Conservation (phyloP, 2,888 invertebrate genomes). For the Sepioteuthis lessoniana region DNA sequence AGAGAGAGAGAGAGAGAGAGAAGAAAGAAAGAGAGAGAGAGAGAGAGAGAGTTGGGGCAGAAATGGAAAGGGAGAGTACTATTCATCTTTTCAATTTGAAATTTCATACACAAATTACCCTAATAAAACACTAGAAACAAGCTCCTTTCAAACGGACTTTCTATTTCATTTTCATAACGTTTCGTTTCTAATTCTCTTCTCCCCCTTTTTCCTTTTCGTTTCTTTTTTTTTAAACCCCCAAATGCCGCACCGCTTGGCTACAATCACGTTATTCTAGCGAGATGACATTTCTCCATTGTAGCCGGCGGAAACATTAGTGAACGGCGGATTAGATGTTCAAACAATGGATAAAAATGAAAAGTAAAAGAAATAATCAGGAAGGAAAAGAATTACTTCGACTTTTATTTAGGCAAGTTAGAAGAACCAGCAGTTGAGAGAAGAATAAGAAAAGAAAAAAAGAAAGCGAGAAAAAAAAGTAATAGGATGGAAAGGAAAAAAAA, state of each 20-base stretch:
- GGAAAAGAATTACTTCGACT: not conserved
- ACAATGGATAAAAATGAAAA: not conserved
- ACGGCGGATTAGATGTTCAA: not conserved
- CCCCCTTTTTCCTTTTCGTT: not conserved
- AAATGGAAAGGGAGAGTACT: not conserved
- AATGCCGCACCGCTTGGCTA: not conserved
- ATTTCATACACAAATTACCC: constrained; percentile 21
- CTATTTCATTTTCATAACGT: not conserved
- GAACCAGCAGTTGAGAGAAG: not conserved
- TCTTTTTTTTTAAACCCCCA: not conserved
- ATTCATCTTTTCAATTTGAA: constrained; percentile 23
- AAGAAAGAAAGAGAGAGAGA: too few relatives aligned
- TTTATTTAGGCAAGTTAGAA: not conserved
- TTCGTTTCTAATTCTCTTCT: not conserved
- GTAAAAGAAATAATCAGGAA: not conserved
- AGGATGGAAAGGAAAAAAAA: not conserved
- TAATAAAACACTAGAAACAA: not conserved
- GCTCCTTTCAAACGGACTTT: not conserved
- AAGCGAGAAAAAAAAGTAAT: not conserved
- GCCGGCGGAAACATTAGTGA: constrained; percentile 14
- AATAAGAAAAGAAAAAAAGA: too few relatives aligned
- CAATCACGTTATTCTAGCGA: constrained; percentile 14
- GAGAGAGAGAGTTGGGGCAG: too few relatives aligned
- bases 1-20: not conserved
- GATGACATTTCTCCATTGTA: constrained; percentile 14